Base-by-base conservation (phyloP, 1,140 invertebrate genomes). In the Drosophila suzukii region DNA sequence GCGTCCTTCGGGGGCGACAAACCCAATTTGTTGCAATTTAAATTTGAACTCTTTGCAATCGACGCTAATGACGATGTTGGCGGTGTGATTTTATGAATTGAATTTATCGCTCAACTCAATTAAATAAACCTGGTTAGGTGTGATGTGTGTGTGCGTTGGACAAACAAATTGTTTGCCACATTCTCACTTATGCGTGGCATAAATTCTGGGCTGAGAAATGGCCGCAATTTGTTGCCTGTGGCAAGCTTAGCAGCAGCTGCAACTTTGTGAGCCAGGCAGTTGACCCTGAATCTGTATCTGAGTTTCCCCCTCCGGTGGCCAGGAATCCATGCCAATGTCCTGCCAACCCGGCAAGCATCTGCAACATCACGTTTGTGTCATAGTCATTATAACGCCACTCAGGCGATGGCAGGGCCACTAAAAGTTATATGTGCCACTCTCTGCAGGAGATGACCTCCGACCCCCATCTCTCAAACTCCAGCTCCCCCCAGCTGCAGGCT, bases 341-440 rank as follows among this genome's bases (percentile, higher is more conserved):
- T 50, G 47, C 12, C 51, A 17, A 17, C 58, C 44, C 49, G 24
- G 38, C 41, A 34, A 60, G 71, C 66, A 81, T 49, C 58, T 68
- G 75, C 60, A 75, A 39, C 59, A 63, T 60, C 82, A 81, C 75
- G 70, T 72, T 63, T 67, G 46, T 81, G 70, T 82, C 82, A 72
- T 88, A 68, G 73, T 82, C 66, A 85, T 86, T 81, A 63, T 60
- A 68, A 68, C 17, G 73, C 73, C 38, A 62, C 68, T 62, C 63
- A 17, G 67, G n/a, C 51, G 27, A 53, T 17, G 63, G 11, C 43
- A 44, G 49, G 47, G 60, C 44, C 82, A 71, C 60, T 71, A 72
- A 85, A 85, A 85, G 74, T 88, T 88, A 70, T 75, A 55, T 81
- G 39, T 46, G 49, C 13, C 36, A 34, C 55, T 50, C 24, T 10